Base-by-base conservation (phyloP, 2,797 vertebrate genomes). In the Esox lucius region DNA sequence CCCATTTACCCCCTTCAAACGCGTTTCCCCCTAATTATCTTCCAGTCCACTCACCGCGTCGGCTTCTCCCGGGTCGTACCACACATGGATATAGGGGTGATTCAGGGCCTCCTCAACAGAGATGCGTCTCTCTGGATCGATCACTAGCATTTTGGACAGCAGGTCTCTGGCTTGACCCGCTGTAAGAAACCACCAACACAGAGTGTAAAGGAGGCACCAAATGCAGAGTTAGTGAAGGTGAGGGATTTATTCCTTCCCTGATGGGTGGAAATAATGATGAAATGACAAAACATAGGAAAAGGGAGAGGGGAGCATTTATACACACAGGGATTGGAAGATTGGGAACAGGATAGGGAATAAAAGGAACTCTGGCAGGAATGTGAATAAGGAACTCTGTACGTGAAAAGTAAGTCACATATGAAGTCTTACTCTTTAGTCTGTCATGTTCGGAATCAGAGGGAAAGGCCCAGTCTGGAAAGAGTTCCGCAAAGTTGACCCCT, bases 391-490 rank as follows among this genome's bases (percentile, higher is more conserved):
- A 3, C 13, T 51, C 49, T 16, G 46, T 48, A 48, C 2, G 46
- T 48, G 70, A 78, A 17, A 67, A 75, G 26, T 0, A 31, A n/a
- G 48, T 11, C n/a, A 0, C 1, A 35, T 31, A 13, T 28, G 5
- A 0, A 6, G 11, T 80, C 95, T 95, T 95, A 99, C 97, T 98
- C 92, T 99, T 99, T 78, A 98, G 90, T 87, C 94, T 97, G 92
- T 98, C 97, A 62, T 97, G 95, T 81, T 99, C 97, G 0, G 96
- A 97, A 73, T 99, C 97, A 46, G 95, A 96, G 46, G 97, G 97
- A 81, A 99, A 98, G 90, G 97, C 95, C 97, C 96, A 98, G 83
- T 99, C 96, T 5, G 97, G 97, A 83, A 99, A 99, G 53, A 98
- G 95, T 72, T 98, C 96, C 9, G 94, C 94, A 81, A 98, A 98